These are phyloP conservation scores for Parnassius mnemosyne DNA, from an alignment of 2,888 invertebrate genomes.

Conservation along the genomic window DNA sequence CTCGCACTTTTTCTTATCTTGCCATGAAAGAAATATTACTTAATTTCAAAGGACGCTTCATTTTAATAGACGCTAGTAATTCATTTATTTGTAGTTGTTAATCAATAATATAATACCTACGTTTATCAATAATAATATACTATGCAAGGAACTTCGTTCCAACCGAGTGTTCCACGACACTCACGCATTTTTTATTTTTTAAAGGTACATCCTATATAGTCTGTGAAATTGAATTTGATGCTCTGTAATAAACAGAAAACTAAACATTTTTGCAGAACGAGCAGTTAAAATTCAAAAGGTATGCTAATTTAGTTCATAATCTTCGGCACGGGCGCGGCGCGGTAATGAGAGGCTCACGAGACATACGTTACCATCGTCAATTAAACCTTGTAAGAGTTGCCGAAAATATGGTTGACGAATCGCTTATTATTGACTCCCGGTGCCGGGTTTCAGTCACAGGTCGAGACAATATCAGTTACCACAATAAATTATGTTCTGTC, in stretches of 20 bases:
- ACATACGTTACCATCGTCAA: slow-evolving; percentile 39
- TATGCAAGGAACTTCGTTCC: too few species aligned
- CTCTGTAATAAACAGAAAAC: slow-evolving; percentile 12
- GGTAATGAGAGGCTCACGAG: slow-evolving; percentile 46
- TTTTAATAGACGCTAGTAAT: too few species aligned
- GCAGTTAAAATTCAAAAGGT: slow-evolving; percentile 10
- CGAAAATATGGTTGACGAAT: slow-evolving; percentile 17
- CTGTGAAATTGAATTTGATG: slow-evolving; percentile 15
- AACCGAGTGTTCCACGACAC: too few species aligned
- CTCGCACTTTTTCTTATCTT: too few species aligned
- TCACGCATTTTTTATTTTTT: neutral
- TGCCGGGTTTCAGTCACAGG: too few species aligned
- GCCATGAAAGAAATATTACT: too few species aligned
- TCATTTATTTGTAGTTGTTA: too few species aligned
- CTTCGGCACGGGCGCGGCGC: slow-evolving; percentile 31
- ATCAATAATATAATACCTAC: too few species aligned
- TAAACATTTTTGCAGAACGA: slow-evolving; percentile 31
- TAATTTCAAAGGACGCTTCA: too few species aligned
- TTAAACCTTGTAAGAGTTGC: slow-evolving; percentile 26
- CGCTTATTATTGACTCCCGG: slow-evolving; percentile 4
- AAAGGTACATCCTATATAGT: slow-evolving; percentile 2
- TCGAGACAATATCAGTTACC: too few species aligned
- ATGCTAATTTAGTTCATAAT: slow-evolving; percentile 21
- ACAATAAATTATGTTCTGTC: too few species aligned
- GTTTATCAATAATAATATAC: too few species aligned